Evolutionary conservation across 2,113 vertebrate genomes (phyloP), one percentile per base, ranked within the genome.

Genomic region (Prunella himalayana): DNA sequence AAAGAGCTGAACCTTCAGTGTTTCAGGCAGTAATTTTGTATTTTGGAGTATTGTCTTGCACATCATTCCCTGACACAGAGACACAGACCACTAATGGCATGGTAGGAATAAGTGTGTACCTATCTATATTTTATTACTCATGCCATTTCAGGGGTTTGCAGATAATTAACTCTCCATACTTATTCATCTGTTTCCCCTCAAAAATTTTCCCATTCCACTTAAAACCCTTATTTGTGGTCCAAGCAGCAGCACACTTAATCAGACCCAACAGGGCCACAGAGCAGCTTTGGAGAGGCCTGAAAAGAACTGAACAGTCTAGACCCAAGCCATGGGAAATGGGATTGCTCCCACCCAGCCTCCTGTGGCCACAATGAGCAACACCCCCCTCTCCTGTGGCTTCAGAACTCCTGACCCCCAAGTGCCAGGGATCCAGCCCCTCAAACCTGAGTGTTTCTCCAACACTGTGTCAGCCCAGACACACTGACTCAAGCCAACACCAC

Each of bases 81-180:
- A 51, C 41, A 20, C 45, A 66, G 60, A 73, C 39, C 7, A 5
- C 68, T 80, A 83, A 85, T 60, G 53, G 84, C 35, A 75, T 8
- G 16, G 50, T 12, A 80, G 12, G 17, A 89, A 1, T 76, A 75
- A 69, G 25, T 27, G 37, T 22, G 11, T 35, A 56, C 45, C 18
- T 82, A 93, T 77, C 54, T 31, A 54, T 85, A 54, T 94, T 94
- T 94, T 75, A 93, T 91, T 79, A 93, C 75, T 88, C 54, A 21
- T 70, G 60, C 68, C 68, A 80, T 69, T 90, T 82, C 31, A 78
- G 60, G 56, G 45, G 21, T 68, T 69, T 50, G 66, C 54, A 82
- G 91, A 50, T 82, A 82, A 95, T 95, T 87, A 94, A 93, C 88
- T 88, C 65, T 39, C 31, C 72, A 75, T 77, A 72, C n/a, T 95